Evolutionary conservation across 2,797 vertebrate species (phyloP).

Genomic region (Limnodromus scolopaceus): DNA sequence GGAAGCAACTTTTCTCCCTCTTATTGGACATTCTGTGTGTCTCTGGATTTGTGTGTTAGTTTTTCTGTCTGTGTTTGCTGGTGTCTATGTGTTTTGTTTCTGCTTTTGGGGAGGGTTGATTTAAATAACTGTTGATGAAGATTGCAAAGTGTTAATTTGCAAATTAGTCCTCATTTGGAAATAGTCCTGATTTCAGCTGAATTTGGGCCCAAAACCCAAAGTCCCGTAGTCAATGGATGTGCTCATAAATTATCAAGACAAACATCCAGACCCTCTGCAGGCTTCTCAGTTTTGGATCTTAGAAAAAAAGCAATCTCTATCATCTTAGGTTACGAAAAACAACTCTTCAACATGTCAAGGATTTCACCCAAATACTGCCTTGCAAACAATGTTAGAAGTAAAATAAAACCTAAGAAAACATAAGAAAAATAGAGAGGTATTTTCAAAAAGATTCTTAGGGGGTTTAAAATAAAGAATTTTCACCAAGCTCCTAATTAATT

Average conservation of each 20-base stretch:
- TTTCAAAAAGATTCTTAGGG: rapidly evolving
- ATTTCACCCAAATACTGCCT: neutral
- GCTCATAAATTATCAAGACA: neutral
- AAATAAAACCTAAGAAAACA: neutral
- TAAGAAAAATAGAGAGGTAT: neutral
- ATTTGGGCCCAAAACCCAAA: neutral
- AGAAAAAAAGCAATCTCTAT: neutral
- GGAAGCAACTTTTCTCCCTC: neutral
- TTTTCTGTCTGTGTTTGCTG: neutral
- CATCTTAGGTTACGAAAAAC: neutral
- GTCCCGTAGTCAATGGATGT: neutral
- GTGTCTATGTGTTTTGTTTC: neutral
- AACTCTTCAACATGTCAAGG: neutral
- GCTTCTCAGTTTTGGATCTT: neutral
- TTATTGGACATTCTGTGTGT: neutral
- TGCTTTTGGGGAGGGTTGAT: neutral
- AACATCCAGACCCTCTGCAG: neutral
- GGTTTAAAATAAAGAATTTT: neutral
- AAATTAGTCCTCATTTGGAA: neutral
- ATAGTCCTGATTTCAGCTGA: neutral
- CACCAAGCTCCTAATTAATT: neutral
- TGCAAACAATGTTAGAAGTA: neutral
- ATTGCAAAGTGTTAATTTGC: neutral
- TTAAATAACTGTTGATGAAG: neutral
- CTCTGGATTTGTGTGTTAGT: neutral